A percentile compares a stretch with the other conserved stretches of the same genome.
phyloP scores from a whole-genome alignment of 2,113 vertebrate genomes.

The Channa argus region DNA sequence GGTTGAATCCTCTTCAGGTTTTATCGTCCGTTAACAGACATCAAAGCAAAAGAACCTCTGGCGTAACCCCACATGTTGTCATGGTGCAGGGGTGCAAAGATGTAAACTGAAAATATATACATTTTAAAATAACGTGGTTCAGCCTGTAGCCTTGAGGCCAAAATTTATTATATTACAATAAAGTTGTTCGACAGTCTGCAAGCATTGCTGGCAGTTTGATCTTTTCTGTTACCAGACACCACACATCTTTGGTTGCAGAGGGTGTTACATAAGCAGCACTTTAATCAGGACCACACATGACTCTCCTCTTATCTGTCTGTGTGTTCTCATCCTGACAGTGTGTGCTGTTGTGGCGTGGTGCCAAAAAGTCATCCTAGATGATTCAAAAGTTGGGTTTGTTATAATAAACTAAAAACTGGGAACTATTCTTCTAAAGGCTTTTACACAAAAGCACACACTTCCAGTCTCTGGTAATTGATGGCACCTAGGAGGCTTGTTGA shows the following conservation, averaged over 20 bases:
- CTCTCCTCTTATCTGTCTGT: constrained; percentile 12
- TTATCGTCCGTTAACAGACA: too few species aligned
- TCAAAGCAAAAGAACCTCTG: too few species aligned
- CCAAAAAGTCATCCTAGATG: constrained; percentile 1
- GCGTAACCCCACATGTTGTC: too few species aligned
- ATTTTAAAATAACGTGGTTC: too few species aligned
- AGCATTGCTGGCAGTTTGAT: too few species aligned
- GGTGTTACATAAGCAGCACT: constrained; percentile 48
- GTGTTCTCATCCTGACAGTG: constrained; percentile 8
- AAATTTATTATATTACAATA: too few species aligned
- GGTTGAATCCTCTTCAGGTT: neutral
- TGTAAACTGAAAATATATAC: too few species aligned
- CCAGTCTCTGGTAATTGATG: constrained; percentile 21
- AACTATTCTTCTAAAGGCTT: constrained; percentile 26
- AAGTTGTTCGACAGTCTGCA: too few species aligned
- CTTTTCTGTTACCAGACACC: constrained; percentile 55
- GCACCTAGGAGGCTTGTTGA: constrained; percentile 45
- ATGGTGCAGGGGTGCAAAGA: too few species aligned
- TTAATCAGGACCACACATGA: constrained; percentile 49
- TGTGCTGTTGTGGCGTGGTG: neutral
- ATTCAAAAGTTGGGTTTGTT: neutral
- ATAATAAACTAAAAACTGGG: neutral
- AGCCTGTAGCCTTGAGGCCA: too few species aligned
- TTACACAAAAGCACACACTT: constrained; percentile 4
- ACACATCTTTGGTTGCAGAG: constrained; percentile 39